Conservation (phyloP, 1,140 invertebrate species). For the Hypsibius dujardini region DNA sequence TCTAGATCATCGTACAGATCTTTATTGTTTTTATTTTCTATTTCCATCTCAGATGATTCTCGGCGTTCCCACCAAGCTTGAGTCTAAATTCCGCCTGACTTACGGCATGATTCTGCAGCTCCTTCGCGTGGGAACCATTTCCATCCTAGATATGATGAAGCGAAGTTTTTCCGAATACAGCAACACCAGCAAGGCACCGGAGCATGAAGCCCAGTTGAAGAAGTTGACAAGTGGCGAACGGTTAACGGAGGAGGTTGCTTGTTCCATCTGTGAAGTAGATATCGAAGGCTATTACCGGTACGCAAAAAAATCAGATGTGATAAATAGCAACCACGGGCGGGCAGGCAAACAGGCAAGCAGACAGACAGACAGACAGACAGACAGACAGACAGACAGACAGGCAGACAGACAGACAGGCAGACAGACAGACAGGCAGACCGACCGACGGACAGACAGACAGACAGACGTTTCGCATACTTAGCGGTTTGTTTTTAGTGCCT, state of each 20-base stretch:
- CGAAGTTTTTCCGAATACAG: slow-evolving; percentile 66
- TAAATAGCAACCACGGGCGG: no score
- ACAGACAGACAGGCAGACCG: no score
- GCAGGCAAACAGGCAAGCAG: no score
- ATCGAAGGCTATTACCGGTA: slow-evolving; percentile 41
- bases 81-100: slow-evolving; percentile 77
- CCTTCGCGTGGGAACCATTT: slow-evolving; percentile 52
- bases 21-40: slow-evolving; percentile 19
- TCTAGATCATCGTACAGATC: slow-evolving; percentile 39
- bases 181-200: slow-evolving; percentile 45
- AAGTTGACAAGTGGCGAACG: slow-evolving; percentile 23
- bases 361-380: no score
- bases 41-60: slow-evolving; percentile 19
- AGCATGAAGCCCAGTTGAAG: slow-evolving; percentile 37
- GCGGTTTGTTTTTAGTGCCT: neutral
- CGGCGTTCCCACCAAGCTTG: slow-evolving; percentile 55
- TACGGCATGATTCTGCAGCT: slow-evolving; percentile 86
- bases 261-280: slow-evolving; percentile 41
- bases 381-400: no score
- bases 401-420: no score
- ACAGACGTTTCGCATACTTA: neutral
- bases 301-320: neutral
- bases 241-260: slow-evolving; percentile 28
- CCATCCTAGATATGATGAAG: slow-evolving; percentile 85
- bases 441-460: no score